phyloP scores from a whole-genome alignment of 2,113 vertebrate species.

The Mustela lutreola region DNA sequence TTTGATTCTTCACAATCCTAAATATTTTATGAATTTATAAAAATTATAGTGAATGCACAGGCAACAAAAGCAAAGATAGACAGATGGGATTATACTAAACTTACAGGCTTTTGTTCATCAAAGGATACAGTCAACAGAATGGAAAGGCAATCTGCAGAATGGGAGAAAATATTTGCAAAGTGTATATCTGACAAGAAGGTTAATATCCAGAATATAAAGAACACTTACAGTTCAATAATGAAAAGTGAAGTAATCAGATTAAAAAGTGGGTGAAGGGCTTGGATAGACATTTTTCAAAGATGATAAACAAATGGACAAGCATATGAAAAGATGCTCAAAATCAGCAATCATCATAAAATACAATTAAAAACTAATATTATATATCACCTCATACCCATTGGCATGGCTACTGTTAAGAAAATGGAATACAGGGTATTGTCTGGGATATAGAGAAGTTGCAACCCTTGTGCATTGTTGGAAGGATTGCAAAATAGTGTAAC shows the following conservation, averaged over 20 bases:
- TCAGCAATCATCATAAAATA: neutral
- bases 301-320: neutral
- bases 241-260: too few relatives aligned
- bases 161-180: neutral
- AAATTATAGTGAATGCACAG: neutral
- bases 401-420: neutral
- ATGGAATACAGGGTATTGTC: neutral
- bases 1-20: neutral
- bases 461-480: neutral
- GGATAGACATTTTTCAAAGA: too few relatives aligned
- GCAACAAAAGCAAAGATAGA: neutral
- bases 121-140: neutral
- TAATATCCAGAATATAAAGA: neutral
- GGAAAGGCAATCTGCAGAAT: neutral
- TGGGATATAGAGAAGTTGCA: neutral
- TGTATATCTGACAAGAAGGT: neutral
- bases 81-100: neutral
- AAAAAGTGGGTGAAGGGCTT: too few relatives aligned
- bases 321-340: neutral
- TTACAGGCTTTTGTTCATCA: neutral
- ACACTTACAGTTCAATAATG: too few relatives aligned
- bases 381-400: neutral
- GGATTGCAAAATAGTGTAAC: neutral
- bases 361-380: neutral
- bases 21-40: neutral